These are phyloP conservation scores for Archivesica marissinica DNA, from an alignment of 1,140 invertebrate species.

Conservation along the genomic window DNA sequence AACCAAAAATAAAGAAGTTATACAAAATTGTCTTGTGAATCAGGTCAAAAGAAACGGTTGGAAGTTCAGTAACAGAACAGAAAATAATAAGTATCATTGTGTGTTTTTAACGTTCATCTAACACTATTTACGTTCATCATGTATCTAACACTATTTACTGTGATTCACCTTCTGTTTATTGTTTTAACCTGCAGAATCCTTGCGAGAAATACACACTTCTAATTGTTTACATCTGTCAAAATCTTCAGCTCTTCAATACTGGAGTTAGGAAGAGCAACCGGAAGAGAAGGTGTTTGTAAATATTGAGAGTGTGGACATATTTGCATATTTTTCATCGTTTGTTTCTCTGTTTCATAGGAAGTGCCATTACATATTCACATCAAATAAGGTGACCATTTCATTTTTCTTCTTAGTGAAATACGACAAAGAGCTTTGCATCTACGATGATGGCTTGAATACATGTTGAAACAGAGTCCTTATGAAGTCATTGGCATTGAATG, in stretches of 20 bases:
- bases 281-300: slow-evolving; percentile 16
- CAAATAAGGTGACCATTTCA: neutral
- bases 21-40: too few species aligned
- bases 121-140: too few species aligned
- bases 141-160: neutral
- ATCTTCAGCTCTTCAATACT: neutral
- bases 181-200: neutral
- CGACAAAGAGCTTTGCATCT: neutral
- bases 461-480: too few species aligned
- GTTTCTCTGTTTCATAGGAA: neutral
- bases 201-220: neutral
- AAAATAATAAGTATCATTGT: too few species aligned
- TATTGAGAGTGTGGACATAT: neutral
- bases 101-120: too few species aligned
- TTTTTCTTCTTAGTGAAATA: neutral
- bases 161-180: neutral
- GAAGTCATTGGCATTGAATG: too few species aligned
- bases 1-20: too few species aligned
- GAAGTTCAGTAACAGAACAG: too few species aligned
- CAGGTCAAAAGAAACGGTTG: too few species aligned
- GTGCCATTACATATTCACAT: neutral
- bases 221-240: slow-evolving; percentile 40
- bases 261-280: neutral
- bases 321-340: neutral
- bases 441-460: neutral